Evolutionary conservation across 2,113 vertebrate species (phyloP), one percentile per base, ranked within the genome.

Genomic region (Calidris pygmaea): DNA sequence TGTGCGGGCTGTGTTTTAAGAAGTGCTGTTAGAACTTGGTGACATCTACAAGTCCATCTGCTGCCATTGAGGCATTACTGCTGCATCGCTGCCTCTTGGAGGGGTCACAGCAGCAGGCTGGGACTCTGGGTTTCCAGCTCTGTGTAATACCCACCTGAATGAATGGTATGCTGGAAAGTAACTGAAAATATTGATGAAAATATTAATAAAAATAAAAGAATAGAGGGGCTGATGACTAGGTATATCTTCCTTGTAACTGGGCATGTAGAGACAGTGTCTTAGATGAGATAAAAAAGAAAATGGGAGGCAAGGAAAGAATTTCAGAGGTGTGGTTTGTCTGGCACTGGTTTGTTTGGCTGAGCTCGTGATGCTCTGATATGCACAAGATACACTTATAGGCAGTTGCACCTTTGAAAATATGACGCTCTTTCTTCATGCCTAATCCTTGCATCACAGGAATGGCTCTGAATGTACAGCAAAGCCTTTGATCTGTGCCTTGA

Each of bases 271-370:
- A 32, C 55, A 34, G 50, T 7, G 18, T 79, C 50, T 73, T 48
- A 87, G 94, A 87, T 95, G 95, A 92, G 94, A 93, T 95, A 71
- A 93, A 92, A 70, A 93, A 41, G 56, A 81, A 96, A 86, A 95
- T 63, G 72, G 85, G 90, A 95, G 90, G 19, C 43, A 47, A 65
- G 92, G 77, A 67, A 75, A 73, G 94, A 95, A 93, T 95, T 82
- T 95, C 80, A 66, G 94, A 95, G 95, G 94, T 95, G 94, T 89
- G 89, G 91, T 73, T 91, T 93, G 59, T 85, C 92, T 96, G 94
- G 83, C 77, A 19, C 76, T 70, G 80, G 39, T 1, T 2, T 45
- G 86, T 68, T 58, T 85, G 65, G 77, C 86, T 65, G 70, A 68
- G 83, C 62, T 72, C 0, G 1, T 76, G 71, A 52, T 27, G 26